phyloP scores from a whole-genome alignment of 2,113 vertebrate genomes.

The Taurulus bubalis region DNA sequence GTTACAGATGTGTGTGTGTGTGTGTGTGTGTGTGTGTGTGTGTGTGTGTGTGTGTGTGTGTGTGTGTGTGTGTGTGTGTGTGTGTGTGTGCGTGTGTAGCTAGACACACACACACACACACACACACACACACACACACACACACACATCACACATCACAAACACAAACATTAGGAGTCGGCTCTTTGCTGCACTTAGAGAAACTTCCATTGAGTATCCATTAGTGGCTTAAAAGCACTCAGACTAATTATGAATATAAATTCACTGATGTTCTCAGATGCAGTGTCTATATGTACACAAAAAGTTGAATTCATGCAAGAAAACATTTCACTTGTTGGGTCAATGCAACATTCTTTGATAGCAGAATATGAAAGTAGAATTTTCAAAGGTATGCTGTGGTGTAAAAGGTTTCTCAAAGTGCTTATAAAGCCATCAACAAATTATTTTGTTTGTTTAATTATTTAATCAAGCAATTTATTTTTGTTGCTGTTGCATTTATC shows the following conservation, averaged over 20 bases:
- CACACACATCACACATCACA: conserved; percentile 17
- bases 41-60: no score
- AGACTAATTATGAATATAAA: conserved; percentile 75
- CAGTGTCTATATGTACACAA: conserved; percentile 34
- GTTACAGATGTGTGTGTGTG: conserved; percentile 55
- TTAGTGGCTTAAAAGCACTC: conserved; percentile 75
- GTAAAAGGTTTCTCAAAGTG: not conserved
- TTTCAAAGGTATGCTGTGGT: not conserved
- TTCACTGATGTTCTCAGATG: conserved; percentile 52
- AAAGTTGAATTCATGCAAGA: conserved; percentile 48
- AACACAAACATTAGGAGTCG: conserved; percentile 72
- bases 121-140: no score
- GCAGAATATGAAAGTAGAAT: not conserved
- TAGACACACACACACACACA: conserved; percentile 35
- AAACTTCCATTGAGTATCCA: conserved; percentile 75
- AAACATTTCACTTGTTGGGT: conserved; percentile 28
- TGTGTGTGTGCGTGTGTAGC: not conserved
- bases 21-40: no score
- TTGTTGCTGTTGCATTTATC: not conserved
- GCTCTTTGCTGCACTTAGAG: conserved; percentile 74
- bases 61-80: no score
- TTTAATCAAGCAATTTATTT: not conserved
- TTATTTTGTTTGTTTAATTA: not conserved
- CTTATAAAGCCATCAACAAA: not conserved
- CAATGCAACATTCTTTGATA: conserved; percentile 8